Evolutionary conservation across 2,113 vertebrate genomes (phyloP).

Genomic region (Atlantisia rogersi): DNA sequence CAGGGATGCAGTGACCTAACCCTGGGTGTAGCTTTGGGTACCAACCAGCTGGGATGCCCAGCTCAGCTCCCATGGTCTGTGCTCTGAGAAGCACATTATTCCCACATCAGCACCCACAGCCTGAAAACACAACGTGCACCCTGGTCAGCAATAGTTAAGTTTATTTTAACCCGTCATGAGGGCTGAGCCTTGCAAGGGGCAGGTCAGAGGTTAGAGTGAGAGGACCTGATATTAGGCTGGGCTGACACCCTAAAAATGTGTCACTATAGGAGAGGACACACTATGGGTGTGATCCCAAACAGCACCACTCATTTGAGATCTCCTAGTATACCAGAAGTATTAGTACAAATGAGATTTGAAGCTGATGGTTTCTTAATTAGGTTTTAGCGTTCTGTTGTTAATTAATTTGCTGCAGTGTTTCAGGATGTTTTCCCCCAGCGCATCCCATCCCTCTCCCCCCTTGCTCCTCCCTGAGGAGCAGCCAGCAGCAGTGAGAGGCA

Average conservation of each 20-base stretch:
- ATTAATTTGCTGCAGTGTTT: neutral
- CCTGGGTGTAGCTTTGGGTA: neutral
- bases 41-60: neutral
- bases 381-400: neutral
- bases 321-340: fast-evolving
- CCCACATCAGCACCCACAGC: neutral
- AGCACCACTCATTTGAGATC: neutral
- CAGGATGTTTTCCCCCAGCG: neutral
- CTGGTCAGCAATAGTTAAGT: neutral
- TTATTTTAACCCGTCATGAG: neutral
- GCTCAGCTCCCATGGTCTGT: too few relatives aligned
- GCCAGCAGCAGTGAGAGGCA: neutral
- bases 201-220: neutral
- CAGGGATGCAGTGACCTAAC: fast-evolving
- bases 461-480: neutral
- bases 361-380: neutral
- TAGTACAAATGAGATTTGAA: neutral
- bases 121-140: neutral
- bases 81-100: fast-evolving
- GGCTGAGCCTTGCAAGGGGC: neutral
- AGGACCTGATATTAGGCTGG: neutral
- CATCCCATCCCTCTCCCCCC: neutral
- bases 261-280: neutral
- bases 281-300: fast-evolving
- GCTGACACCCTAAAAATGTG: fast-evolving